Evolutionary conservation across 2,888 invertebrate genomes (phyloP), one percentile per base, ranked within the genome.

Genomic region (Lasioglossum oenotherae): DNA sequence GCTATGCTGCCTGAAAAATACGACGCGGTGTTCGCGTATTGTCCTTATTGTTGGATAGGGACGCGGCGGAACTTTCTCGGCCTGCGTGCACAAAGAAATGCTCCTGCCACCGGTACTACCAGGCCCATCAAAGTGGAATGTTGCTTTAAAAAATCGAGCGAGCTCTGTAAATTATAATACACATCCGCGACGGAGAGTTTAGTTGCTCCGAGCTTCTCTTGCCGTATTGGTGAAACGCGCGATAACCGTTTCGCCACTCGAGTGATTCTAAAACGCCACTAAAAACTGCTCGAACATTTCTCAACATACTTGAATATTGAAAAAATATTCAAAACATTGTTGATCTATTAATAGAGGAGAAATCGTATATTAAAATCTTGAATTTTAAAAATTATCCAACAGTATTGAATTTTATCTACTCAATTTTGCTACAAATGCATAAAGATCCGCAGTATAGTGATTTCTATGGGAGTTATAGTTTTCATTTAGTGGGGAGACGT

Each of bases 1-100:
- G 38, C 6, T 57, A 35, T 35, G 46, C 53, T 74, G 38, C 53
- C n/a, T 57, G 72, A 41, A 60, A 76, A 60, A 57, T 57, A 76
- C 76, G 64, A 64, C 23, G 35, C 31, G 6, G 60, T 31, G 64
- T 31, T n/a, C 57, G 57, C n/a, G 64, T 16, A 31, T 64, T 64
- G 64, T 64, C 64, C 64, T 64, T 64, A 64, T 57, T 57, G 57
- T 57, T 4, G 57, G 64, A 64, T 31, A 19, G 64, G 64, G 19
- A 16, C 64, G 6, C 16, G 31, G 16, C 6, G 57, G 57, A 57
- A 57, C 64, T 31, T 19, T 64, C 31, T 19, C 64, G 16, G 31
- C 27, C 31, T 64, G 8, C 31, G 31, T 16, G 12, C 57, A 23
- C 57, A n/a, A 57, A 57, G n/a, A 57, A n/a, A n/a, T 4, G 12